A percentile compares a stretch with the other conserved stretches of the same genome.
Evolutionary conservation across 2,888 invertebrate species (phyloP).

Genomic region (Lasius platythorax): DNA sequence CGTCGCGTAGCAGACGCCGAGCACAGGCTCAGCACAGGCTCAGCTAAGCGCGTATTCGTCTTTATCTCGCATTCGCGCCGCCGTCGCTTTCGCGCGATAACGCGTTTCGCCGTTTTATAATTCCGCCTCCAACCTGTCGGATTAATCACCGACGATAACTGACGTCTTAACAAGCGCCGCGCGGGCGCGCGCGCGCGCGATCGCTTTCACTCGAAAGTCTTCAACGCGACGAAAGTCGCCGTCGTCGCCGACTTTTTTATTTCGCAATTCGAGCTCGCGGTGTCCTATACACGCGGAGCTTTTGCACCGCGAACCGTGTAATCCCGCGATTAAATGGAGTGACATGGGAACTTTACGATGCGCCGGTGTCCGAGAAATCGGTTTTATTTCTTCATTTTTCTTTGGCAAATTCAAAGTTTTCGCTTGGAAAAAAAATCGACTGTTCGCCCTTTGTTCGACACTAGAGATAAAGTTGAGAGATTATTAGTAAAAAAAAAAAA

Average conservation of each 20-base stretch:
- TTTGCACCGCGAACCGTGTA: slow-evolving; percentile 34
- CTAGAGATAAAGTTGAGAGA: not conserved
- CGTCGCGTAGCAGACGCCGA: slow-evolving; percentile 19
- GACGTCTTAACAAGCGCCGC: slow-evolving; percentile 65
- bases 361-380: not conserved
- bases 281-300: slow-evolving; percentile 17
- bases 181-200: slow-evolving; percentile 23
- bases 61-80: slow-evolving; percentile 30
- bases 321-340: slow-evolving; percentile 45
- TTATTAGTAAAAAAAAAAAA: not conserved
- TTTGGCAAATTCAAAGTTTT: not conserved
- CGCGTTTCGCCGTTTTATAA: slow-evolving; percentile 60
- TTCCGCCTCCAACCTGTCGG: slow-evolving; percentile 64
- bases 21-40: not conserved
- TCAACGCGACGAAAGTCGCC: slow-evolving; percentile 44
- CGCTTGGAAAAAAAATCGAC: not conserved
- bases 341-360: slow-evolving; percentile 26
- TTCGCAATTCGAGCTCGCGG: slow-evolving; percentile 34
- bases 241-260: slow-evolving; percentile 36
- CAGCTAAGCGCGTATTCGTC: slow-evolving; percentile 35
- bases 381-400: not conserved
- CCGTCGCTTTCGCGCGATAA: slow-evolving; percentile 47
- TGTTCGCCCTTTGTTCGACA: not conserved
- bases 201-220: slow-evolving; percentile 75
- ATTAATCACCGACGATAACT: slow-evolving; percentile 72